phyloP scores from a whole-genome alignment of 2,888 invertebrate species.

The Synergus laeviventris region DNA sequence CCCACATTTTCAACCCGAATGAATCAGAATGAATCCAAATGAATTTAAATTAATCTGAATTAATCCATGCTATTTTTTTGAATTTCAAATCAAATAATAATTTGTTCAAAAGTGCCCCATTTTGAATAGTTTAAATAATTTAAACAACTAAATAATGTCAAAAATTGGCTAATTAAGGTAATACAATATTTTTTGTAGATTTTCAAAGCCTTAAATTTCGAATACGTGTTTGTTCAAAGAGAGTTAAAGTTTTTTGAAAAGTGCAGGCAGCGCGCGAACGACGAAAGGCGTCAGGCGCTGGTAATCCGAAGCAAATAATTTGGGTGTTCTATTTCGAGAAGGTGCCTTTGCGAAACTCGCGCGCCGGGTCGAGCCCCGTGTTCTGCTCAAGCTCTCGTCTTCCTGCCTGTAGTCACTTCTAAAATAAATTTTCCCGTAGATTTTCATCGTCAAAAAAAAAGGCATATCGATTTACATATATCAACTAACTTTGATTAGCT shows the following conservation, averaged over 20 bases:
- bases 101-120: too few species aligned
- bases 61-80: too few species aligned
- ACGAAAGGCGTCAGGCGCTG: constrained; percentile 63
- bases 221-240: neutral
- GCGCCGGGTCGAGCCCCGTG: constrained; percentile 66
- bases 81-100: too few species aligned
- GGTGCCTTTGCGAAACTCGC: constrained; percentile 76
- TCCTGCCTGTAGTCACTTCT: constrained; percentile 63
- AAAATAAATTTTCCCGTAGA: constrained; percentile 68
- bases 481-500: neutral
- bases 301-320: constrained; percentile 76
- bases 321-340: constrained; percentile 76
- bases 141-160: neutral
- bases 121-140: neutral
- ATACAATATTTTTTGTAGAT: neutral
- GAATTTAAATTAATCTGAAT: too few species aligned
- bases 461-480: neutral
- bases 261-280: constrained; percentile 57
- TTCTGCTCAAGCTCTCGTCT: constrained; percentile 54
- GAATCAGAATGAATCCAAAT: too few species aligned
- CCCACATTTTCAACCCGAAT: too few species aligned
- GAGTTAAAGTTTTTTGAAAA: constrained; percentile 27
- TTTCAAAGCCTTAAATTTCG: neutral
- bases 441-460: constrained; percentile 50
- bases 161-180: neutral